Evolutionary conservation across 2,113 vertebrate genomes (phyloP), one percentile per base, ranked within the genome.

Genomic region (Cynocephalus volans): DNA sequence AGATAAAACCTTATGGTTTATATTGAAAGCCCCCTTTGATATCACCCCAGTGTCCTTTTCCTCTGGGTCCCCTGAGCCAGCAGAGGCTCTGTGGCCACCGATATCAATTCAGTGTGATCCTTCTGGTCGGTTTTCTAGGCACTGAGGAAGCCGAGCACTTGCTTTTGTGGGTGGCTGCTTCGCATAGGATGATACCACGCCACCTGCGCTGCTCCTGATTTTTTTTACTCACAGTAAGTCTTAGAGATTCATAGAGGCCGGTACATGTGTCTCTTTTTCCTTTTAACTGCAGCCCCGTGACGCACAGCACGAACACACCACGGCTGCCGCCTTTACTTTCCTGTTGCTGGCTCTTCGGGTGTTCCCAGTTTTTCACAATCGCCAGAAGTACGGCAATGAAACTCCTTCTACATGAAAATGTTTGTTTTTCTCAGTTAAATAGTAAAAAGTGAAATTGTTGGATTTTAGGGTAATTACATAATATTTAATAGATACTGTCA

Each of bases 141-240:
- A 10, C 90, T 18, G 21, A 12, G 41, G 28, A 31, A 52, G 23
- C 24, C 64, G 3, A 75, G 58, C 23, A 33, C 24, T 17, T 24
- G 45, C 33, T 28, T 41, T 23, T 8, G 21, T 33, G 24, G 23
- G 48, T 31, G 21, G 26, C 28, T 18, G 52, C 9, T 33, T 45
- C 33, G 23, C 15, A 19, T 6, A 23, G 13, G 15, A 10, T 0
- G 48, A n/a, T 12, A 13, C 13, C 5, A 4, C 17, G 33, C 50
- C 45, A 1, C n/a, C 28, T 70, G 26, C 21, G 6, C 36, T 17
- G 14, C 26, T 48, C 28, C 12, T 17, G 3, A 45, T 7, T 5
- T 77, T n/a, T 33, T 56, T 50, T 50, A 45, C 9, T 18, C 5
- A 15, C n/a, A 21, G 6, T 52, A 50, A 60, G 73, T 33, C 72